These are phyloP conservation scores for Acipenser oxyrinchus DNA, from an alignment of 2,797 vertebrate species.

Conservation along the genomic window DNA sequence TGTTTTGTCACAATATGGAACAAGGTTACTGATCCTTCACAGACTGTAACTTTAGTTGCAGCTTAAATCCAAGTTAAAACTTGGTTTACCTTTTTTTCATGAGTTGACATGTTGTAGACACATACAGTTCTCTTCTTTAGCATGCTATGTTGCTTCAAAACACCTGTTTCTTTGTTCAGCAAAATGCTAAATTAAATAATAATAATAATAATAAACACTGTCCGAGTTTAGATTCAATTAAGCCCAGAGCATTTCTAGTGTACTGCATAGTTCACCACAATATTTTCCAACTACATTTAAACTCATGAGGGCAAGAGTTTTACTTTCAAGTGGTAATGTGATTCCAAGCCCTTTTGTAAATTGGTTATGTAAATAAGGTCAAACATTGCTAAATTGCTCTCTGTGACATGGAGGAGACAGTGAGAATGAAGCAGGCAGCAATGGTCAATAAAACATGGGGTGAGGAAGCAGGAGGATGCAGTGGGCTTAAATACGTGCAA, in stretches of 20 bases:
- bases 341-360: constrained; percentile 50
- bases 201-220: too few species aligned
- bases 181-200: too few species aligned
- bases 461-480: constrained; percentile 13
- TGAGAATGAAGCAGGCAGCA: constrained; percentile 36
- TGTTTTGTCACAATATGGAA: constrained; percentile 10
- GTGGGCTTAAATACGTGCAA: background rate
- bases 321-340: constrained; percentile 62
- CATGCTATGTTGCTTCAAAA: too few species aligned
- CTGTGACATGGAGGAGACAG: constrained; percentile 33
- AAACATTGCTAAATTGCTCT: constrained; percentile 44
- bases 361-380: constrained; percentile 53
- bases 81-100: too few species aligned
- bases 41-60: constrained; percentile 14
- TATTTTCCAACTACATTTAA: too few species aligned
- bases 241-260: too few species aligned
- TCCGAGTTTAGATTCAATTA: too few species aligned
- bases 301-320: constrained; percentile 8
- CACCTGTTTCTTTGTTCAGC: too few species aligned
- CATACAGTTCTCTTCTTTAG: too few species aligned
- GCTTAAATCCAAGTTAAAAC: constrained; percentile 15
- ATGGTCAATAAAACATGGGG: constrained; percentile 29
- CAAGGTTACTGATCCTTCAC: constrained; percentile 13
- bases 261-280: too few species aligned
- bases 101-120: too few species aligned